These are phyloP conservation scores for Diachrysia chrysitis DNA, from an alignment of 2,888 invertebrate species.

Conservation along the genomic window DNA sequence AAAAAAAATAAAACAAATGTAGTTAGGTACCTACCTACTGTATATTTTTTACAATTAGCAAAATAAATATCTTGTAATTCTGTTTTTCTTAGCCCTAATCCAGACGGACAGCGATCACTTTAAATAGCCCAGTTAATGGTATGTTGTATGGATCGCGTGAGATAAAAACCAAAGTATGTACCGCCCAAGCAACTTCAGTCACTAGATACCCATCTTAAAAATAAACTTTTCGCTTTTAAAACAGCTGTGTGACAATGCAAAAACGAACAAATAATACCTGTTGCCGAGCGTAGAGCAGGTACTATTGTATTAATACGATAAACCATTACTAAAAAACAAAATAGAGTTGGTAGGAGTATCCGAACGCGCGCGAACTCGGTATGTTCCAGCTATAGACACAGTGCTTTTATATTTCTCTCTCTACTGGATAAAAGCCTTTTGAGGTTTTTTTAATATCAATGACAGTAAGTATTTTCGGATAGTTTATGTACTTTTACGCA, in stretches of 20 bases:
- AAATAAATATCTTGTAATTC: background rate
- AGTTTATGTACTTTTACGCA: background rate
- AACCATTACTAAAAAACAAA: constrained; percentile 67
- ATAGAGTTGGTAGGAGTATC: constrained; percentile 61
- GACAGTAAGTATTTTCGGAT: too few species aligned
- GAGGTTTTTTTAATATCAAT: too few species aligned
- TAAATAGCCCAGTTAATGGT: constrained; percentile 21
- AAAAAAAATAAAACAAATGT: too few species aligned
- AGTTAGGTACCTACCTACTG: background rate
- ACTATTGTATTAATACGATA: constrained; percentile 79
- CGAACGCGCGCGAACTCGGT: constrained; percentile 53
- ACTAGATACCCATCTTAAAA: constrained; percentile 64
- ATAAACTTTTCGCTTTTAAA: constrained; percentile 64
- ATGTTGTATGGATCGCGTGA: constrained; percentile 51
- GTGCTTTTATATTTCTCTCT: constrained; percentile 27
- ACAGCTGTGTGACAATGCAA: constrained; percentile 67
- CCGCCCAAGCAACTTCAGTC: constrained; percentile 44
- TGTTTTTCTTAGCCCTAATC: background rate
- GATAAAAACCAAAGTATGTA: constrained; percentile 52
- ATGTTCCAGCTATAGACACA: constrained; percentile 29
- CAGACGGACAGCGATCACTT: constrained; percentile 29
- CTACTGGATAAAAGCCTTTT: too few species aligned
- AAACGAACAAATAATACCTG: constrained; percentile 58
- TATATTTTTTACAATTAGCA: background rate
- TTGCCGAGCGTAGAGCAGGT: constrained; percentile 60